Evolutionary conservation across 2,888 invertebrate species (phyloP).

Genomic region (Platycnemis pennipes): DNA sequence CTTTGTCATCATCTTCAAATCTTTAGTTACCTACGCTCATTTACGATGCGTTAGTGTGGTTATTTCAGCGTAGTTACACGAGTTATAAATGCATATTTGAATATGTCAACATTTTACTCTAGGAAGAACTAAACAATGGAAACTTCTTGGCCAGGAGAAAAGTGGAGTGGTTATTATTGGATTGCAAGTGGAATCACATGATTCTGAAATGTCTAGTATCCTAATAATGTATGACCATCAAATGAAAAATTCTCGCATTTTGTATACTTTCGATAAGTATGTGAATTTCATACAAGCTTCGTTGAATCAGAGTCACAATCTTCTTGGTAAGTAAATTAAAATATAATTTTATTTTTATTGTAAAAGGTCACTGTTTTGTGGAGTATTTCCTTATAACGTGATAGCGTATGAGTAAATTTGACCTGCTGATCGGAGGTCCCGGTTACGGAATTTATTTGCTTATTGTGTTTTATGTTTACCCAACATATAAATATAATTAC

Average conservation of each 20-base stretch:
- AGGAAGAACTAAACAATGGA: slow-evolving; percentile 83
- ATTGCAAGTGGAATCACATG: slow-evolving; percentile 81
- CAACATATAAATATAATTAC: no score
- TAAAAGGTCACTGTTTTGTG: no score
- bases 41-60: not conserved
- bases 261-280: slow-evolving; percentile 84
- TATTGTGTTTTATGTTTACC: no score
- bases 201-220: slow-evolving; percentile 73
- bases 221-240: slow-evolving; percentile 80
- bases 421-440: no score
- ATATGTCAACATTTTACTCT: slow-evolving; percentile 1
- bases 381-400: no score
- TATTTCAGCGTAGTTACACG: not conserved
- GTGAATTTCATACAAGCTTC: slow-evolving; percentile 90
- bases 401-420: no score
- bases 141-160: slow-evolving; percentile 90
- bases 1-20: not conserved
- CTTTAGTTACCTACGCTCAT: not conserved
- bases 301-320: slow-evolving; percentile 85
- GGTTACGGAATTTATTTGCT: no score
- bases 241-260: slow-evolving; percentile 81
- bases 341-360: not conserved
- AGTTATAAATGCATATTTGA: not conserved
- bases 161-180: slow-evolving; percentile 87
- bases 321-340: slow-evolving; percentile 80